These are phyloP conservation scores for Schrankia costaestrigalis DNA, from an alignment of 2,888 invertebrate species.

Conservation along the genomic window DNA sequence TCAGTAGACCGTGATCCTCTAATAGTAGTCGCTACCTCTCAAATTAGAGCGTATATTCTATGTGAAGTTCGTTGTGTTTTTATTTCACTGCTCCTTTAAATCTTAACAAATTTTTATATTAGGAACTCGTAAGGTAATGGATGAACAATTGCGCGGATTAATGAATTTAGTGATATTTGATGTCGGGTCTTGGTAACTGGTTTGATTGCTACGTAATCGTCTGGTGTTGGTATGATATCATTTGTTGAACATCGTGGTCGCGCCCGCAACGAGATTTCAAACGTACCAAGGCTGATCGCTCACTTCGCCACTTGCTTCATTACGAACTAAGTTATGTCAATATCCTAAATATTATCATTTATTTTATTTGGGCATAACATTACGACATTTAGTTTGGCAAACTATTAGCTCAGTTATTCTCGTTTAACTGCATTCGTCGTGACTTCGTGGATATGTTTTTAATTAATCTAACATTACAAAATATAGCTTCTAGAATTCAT, in stretches of 20 bases:
- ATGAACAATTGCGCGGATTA: conserved; percentile 16
- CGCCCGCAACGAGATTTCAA: conserved; percentile 55
- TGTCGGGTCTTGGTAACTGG: conserved; percentile 40
- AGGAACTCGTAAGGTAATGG: conserved; percentile 34
- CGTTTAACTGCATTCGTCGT: no score
- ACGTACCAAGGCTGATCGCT: conserved; percentile 52
- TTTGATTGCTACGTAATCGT: conserved; percentile 71
- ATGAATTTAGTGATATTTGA: conserved; percentile 17
- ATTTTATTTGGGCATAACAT: conserved; percentile 18
- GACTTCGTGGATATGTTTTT: no score
- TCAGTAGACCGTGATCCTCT: conserved; percentile 61
- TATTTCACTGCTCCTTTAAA: conserved; percentile 35
- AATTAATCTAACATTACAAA: no score
- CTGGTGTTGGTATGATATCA: conserved; percentile 67
- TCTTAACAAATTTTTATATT: conserved; percentile 1
- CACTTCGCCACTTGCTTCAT: conserved; percentile 33
- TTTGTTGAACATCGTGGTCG: conserved; percentile 65
- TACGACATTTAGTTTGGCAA: no score
- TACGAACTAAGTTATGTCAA: conserved; percentile 21
- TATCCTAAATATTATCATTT: conserved; percentile 26
- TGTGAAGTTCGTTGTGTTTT: no score
- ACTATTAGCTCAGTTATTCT: conserved; percentile 8
- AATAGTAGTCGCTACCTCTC: conserved; percentile 45
- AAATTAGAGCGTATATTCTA: conserved; percentile 12
- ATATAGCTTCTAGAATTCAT: no score